phyloP scores from a whole-genome alignment of 2,888 invertebrate genomes.

The Drosophila paranaensis region DNA sequence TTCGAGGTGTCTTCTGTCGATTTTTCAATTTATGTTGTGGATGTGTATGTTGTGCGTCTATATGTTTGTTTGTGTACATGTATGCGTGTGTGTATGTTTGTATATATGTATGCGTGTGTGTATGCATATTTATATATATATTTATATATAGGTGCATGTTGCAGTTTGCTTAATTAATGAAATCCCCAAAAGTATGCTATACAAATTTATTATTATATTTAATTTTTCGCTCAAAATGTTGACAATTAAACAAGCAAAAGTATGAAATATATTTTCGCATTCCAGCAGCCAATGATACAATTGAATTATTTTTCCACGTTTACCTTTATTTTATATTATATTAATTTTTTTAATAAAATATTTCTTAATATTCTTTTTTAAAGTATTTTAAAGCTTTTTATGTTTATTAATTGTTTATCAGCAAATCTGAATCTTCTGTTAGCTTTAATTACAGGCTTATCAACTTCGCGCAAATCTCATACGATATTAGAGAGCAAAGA shows the following conservation, averaged over 20 bases:
- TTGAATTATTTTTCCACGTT: background rate
- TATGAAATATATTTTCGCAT: background rate
- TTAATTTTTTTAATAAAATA: background rate
- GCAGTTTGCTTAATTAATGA: background rate
- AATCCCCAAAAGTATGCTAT: too few species aligned
- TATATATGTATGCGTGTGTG: background rate
- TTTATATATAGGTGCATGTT: background rate
- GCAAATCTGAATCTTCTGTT: background rate
- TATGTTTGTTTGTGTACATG: too few species aligned
- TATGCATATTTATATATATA: background rate
- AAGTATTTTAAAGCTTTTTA: background rate
- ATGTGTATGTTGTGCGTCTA: too few species aligned
- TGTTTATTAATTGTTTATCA: background rate
- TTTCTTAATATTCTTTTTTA: background rate
- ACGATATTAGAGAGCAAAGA: conserved; percentile 2
- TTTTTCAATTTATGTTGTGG: too few species aligned
- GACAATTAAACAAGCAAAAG: background rate
- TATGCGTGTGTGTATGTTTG: background rate
- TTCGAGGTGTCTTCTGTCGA: background rate
- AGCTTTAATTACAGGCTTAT: conserved; percentile 15
- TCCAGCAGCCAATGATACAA: background rate
- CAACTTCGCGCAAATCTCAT: background rate
- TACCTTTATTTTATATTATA: background rate
- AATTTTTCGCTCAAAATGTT: too few species aligned
- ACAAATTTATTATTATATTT: too few species aligned